Conservation (phyloP, 2,888 invertebrate species). For the Amorpha juglandis region DNA sequence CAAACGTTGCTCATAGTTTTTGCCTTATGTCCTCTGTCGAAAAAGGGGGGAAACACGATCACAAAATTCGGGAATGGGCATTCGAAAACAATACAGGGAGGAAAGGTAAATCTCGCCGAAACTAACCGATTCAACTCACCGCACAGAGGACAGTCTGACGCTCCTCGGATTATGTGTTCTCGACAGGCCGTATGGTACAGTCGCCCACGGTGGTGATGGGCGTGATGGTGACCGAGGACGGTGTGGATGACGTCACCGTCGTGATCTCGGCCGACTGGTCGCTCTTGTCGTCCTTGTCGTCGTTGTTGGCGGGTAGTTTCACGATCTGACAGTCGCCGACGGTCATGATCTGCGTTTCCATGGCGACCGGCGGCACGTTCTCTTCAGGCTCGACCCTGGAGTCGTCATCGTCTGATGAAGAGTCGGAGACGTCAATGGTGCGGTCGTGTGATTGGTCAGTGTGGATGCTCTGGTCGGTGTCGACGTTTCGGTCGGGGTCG, state of each 20-base stretch:
- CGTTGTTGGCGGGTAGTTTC: conserved; percentile 67
- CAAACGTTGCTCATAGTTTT: background rate
- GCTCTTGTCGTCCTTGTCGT: conserved; percentile 62
- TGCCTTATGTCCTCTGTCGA: conserved; percentile 10
- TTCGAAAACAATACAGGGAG: background rate
- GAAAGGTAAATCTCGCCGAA: conserved; percentile 2
- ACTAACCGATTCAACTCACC: conserved; percentile 14
- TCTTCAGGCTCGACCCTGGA: conserved; percentile 67
- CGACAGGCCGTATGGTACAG: conserved; percentile 78
- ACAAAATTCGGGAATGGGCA: conserved; percentile 7
- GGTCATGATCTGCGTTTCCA: conserved; percentile 79
- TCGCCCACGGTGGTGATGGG: conserved; percentile 79
- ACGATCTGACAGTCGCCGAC: conserved; percentile 82
- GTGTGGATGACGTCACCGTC: conserved; percentile 56
- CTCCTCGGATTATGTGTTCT: conserved; percentile 66
- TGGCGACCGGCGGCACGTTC: conserved; percentile 60
- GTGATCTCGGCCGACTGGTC: conserved; percentile 52
- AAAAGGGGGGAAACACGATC: conserved; percentile 7
- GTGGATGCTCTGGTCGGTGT: conserved; percentile 56
- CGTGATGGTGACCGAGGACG: conserved; percentile 75
- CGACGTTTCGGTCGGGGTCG: conserved; percentile 66
- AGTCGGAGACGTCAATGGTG: conserved; percentile 76
- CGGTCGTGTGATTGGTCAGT: conserved; percentile 64
- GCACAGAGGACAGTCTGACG: conserved; percentile 4
- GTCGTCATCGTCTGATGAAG: conserved; percentile 72